Evolutionary conservation across 2,888 invertebrate genomes (phyloP).

Genomic region (Spilarctia lutea): DNA sequence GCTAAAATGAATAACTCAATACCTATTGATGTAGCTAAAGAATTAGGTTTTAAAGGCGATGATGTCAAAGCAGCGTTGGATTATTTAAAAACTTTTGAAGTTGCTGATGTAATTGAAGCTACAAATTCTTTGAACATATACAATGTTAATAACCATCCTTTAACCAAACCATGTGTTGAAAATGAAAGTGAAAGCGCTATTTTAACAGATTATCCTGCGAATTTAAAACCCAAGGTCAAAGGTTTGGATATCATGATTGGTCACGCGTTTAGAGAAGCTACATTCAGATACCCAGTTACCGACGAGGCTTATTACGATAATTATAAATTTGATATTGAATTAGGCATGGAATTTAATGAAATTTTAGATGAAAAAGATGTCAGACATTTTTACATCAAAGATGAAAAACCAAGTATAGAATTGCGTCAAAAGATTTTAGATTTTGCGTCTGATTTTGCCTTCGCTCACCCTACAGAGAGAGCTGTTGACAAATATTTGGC

Average conservation of each 20-base stretch:
- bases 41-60: background rate
- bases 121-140: background rate
- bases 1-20: background rate
- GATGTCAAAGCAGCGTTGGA: background rate
- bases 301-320: background rate
- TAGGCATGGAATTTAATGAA: background rate
- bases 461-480: conserved; percentile 31
- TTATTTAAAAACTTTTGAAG: background rate
- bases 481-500: conserved; percentile 28
- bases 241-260: background rate
- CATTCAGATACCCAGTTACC: background rate
- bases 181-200: background rate
- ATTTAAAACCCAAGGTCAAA: background rate
- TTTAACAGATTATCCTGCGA: background rate
- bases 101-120: background rate
- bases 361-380: background rate
- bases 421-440: conserved; percentile 25
- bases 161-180: background rate
- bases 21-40: background rate
- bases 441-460: conserved; percentile 29
- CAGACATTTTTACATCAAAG: background rate
- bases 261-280: background rate
- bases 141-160: background rate
- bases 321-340: background rate
- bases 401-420: background rate